Evolutionary conservation across 2,888 invertebrate genomes (phyloP).

Genomic region (Agrenia bidenticulata): DNA sequence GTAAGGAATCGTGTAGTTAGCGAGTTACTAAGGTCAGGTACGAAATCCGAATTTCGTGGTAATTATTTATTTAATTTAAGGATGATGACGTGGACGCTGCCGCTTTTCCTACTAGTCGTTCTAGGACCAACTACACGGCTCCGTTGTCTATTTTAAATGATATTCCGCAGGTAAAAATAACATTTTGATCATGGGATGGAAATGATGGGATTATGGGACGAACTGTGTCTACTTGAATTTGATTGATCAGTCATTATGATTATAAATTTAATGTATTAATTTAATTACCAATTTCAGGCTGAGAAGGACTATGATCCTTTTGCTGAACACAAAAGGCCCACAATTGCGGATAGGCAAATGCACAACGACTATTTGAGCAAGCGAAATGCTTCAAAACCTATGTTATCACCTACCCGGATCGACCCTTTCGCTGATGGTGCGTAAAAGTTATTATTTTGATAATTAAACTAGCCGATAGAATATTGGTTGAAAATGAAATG

Average conservation of each 20-base stretch:
- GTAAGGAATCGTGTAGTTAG: conserved; percentile 54
- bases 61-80: conserved; percentile 54
- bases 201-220: too few species aligned
- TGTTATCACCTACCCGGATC: conserved; percentile 93
- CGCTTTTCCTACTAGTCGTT: conserved; percentile 66
- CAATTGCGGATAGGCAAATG: conserved; percentile 86
- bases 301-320: conserved; percentile 93
- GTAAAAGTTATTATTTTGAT: conserved; percentile 55
- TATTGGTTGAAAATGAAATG: neutral
- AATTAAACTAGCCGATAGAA: conserved; percentile 20
- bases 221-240: too few species aligned
- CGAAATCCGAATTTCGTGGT: neutral
- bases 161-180: conserved; percentile 79
- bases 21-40: neutral
- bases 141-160: conserved; percentile 87
- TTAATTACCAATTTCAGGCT: conserved; percentile 62
- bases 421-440: conserved; percentile 98
- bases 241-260: neutral
- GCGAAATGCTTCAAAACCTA: conserved; percentile 70
- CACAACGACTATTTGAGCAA: conserved; percentile 89
- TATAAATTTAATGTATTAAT: neutral
- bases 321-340: conserved; percentile 85
- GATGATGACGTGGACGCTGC: conserved; percentile 70
- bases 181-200: neutral
- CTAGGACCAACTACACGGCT: conserved; percentile 78